Percentiles rank a stretch among this genome's conserved stretches.
Evolutionary conservation across 2,888 invertebrate genomes (phyloP).

Genomic region (Xestia ashworthii): DNA sequence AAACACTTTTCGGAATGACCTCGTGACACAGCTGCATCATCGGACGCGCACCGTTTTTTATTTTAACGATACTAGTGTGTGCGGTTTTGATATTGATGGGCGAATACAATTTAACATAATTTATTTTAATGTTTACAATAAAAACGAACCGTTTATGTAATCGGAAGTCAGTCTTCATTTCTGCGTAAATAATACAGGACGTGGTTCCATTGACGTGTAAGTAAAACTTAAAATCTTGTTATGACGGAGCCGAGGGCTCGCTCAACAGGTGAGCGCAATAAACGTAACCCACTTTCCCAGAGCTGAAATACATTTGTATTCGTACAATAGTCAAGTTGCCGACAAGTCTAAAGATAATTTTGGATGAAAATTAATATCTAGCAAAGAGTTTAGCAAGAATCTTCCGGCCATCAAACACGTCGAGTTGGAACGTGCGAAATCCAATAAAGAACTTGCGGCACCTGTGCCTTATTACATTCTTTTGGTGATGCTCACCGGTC

Average conservation of each 20-base stretch:
- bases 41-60: slow-evolving; percentile 24
- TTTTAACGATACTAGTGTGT: slow-evolving; percentile 25
- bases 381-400: slow-evolving; percentile 88
- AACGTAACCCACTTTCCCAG: slow-evolving; percentile 49
- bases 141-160: slow-evolving; percentile 32
- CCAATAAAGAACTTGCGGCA: slow-evolving; percentile 89
- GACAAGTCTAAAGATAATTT: slow-evolving; percentile 76
- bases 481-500: slow-evolving; percentile 85
- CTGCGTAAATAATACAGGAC: slow-evolving; percentile 29
- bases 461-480: slow-evolving; percentile 90
- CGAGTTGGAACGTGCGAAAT: slow-evolving; percentile 88
- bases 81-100: slow-evolving; percentile 32
- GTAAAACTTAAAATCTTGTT: slow-evolving; percentile 54
- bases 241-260: slow-evolving; percentile 38
- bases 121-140: slow-evolving; percentile 23
- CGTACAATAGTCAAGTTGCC: slow-evolving; percentile 56
- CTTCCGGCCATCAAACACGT: slow-evolving; percentile 89
- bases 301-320: slow-evolving; percentile 43
- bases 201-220: slow-evolving; percentile 39
- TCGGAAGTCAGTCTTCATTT: slow-evolving; percentile 23
- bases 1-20: slow-evolving; percentile 85
- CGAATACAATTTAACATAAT: slow-evolving; percentile 18
- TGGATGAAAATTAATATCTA: slow-evolving; percentile 83
- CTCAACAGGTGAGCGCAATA: slow-evolving; percentile 60
- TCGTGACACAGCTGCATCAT: slow-evolving; percentile 81